phyloP scores from a whole-genome alignment of 2,888 invertebrate species.

The Pomacea canaliculata region DNA sequence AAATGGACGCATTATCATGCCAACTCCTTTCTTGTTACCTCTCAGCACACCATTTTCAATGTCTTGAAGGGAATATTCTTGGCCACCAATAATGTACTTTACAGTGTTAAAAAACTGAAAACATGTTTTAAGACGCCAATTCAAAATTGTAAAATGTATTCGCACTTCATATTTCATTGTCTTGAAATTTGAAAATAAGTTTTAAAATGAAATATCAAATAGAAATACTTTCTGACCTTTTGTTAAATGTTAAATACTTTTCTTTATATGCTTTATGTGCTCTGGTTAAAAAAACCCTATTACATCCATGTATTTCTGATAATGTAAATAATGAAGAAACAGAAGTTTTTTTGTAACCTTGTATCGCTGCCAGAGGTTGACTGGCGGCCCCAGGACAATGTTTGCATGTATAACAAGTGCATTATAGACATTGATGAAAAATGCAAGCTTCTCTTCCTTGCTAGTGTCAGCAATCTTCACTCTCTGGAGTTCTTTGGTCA shows the following conservation, averaged over 20 bases:
- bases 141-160: slow-evolving; percentile 2
- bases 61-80: slow-evolving; percentile 71
- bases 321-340: too few species aligned
- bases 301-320: too few species aligned
- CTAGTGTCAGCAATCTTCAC: slow-evolving; percentile 57
- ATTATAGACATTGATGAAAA: slow-evolving; percentile 73
- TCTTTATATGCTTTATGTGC: too few species aligned
- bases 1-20: slow-evolving; percentile 70
- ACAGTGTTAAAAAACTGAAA: slow-evolving; percentile 71
- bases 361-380: slow-evolving; percentile 70
- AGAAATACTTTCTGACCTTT: too few species aligned
- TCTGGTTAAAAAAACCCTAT: too few species aligned
- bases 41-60: slow-evolving; percentile 72
- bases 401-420: slow-evolving; percentile 72
- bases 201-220: too few species aligned
- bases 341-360: slow-evolving; percentile 55
- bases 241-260: too few species aligned
- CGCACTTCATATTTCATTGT: not conserved
- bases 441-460: slow-evolving; percentile 69
- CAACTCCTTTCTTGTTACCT: slow-evolving; percentile 70
- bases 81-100: slow-evolving; percentile 71
- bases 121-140: not conserved
- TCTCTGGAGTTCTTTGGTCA: slow-evolving; percentile 67
- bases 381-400: slow-evolving; percentile 68
- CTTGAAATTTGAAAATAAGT: not conserved